Percentiles rank a stretch among this genome's conserved stretches.
Evolutionary conservation across 2,113 vertebrate species (phyloP).

Genomic region (Hippocampus abdominalis): DNA sequence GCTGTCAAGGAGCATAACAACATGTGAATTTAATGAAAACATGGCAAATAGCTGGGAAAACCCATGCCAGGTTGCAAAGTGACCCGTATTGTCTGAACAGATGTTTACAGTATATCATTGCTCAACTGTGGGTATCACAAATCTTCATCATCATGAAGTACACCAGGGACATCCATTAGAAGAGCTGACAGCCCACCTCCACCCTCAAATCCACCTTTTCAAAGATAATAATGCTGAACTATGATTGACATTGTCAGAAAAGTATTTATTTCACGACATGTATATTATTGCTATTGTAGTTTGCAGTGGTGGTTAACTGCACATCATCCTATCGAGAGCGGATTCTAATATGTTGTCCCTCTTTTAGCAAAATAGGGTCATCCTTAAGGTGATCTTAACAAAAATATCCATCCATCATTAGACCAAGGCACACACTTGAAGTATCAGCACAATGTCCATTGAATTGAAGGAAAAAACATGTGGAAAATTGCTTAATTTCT

Average conservation of each 20-base stretch:
- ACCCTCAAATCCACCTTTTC: too few species aligned
- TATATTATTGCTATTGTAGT: not conserved
- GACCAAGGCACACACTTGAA: too few species aligned
- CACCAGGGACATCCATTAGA: not conserved
- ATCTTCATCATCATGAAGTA: not conserved
- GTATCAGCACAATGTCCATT: too few species aligned
- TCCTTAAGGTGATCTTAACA: not conserved
- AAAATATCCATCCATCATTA: not conserved
- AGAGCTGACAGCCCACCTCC: too few species aligned
- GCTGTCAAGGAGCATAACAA: constrained; percentile 1
- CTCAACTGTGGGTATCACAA: not conserved
- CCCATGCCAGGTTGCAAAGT: not conserved
- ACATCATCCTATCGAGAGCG: too few species aligned
- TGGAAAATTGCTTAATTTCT: too few species aligned
- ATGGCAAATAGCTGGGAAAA: not conserved
- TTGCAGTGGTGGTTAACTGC: not conserved
- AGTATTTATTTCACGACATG: not conserved
- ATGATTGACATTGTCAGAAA: not conserved
- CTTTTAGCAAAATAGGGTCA: not conserved
- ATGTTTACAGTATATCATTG: not conserved
- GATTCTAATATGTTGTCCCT: not conserved
- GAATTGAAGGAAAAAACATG: too few species aligned
- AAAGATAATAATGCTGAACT: too few species aligned
- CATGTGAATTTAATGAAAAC: not conserved
- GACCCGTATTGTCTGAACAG: not conserved